Percentiles rank a stretch among this genome's conserved stretches.
Evolutionary conservation across 2,888 invertebrate genomes (phyloP).

Genomic region (Mimumesa dahlbomi): DNA sequence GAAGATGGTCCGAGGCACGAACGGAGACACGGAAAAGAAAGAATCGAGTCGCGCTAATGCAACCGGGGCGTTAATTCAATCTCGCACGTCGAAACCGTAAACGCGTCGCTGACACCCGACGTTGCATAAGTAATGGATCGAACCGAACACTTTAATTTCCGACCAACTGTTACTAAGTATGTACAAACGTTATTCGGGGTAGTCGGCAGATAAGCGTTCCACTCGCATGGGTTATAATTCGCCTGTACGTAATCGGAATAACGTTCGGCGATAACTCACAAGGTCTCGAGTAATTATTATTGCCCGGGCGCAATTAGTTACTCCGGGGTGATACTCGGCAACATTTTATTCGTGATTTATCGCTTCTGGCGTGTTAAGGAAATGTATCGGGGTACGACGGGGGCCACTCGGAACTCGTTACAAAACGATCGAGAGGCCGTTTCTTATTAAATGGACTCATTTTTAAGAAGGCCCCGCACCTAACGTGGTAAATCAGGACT

Average conservation of each 20-base stretch:
- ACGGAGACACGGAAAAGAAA: slow-evolving; percentile 16
- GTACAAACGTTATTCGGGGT: slow-evolving; percentile 21
- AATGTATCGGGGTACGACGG: slow-evolving; percentile 52
- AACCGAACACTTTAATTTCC: slow-evolving; percentile 28
- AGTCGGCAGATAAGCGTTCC: slow-evolving; percentile 23
- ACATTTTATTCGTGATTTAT: slow-evolving; percentile 62
- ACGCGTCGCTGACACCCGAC: slow-evolving; percentile 39
- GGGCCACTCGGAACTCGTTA: slow-evolving; percentile 31
- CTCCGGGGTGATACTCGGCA: slow-evolving; percentile 45
- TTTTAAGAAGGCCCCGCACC: slow-evolving; percentile 39
- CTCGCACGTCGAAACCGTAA: slow-evolving; percentile 38
- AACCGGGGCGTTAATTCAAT: slow-evolving; percentile 45
- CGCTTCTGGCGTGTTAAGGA: slow-evolving; percentile 54
- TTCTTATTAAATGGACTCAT: slow-evolving; percentile 56
- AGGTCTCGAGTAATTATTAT: slow-evolving; percentile 59
- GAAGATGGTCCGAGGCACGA: slow-evolving; percentile 27
- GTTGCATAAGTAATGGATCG: slow-evolving; percentile 41
- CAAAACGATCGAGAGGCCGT: slow-evolving; percentile 33
- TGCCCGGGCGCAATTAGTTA: slow-evolving; percentile 54
- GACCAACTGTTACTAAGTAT: slow-evolving; percentile 25
- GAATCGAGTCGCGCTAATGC: slow-evolving; percentile 21
- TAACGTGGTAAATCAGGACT: too few species aligned
- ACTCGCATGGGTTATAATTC: slow-evolving; percentile 38
- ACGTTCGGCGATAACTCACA: slow-evolving; percentile 57
- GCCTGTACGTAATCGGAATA: slow-evolving; percentile 54